These are phyloP conservation scores for Thermophis baileyi DNA, from an alignment of 2,113 vertebrate species.

Conservation along the genomic window DNA sequence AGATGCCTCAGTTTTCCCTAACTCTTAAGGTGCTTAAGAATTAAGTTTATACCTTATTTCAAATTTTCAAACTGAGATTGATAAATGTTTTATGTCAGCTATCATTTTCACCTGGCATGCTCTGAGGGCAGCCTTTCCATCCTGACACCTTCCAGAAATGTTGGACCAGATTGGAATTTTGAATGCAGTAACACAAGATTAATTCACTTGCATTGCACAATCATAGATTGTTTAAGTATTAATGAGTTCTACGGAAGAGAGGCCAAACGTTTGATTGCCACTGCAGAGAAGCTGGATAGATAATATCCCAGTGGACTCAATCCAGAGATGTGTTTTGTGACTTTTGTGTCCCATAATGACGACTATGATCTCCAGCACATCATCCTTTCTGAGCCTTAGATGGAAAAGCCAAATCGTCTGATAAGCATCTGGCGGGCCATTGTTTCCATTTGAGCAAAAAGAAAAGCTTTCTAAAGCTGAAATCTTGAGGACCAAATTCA, in stretches of 20 bases:
- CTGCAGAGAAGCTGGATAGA: neutral
- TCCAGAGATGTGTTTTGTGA: neutral
- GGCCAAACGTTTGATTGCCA: neutral
- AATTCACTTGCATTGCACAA: neutral
- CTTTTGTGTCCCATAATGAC: neutral
- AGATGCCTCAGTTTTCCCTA: neutral
- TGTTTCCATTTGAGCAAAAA: neutral
- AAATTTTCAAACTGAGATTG: neutral
- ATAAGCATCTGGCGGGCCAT: neutral
- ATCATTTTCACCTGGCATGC: neutral
- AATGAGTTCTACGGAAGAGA: neutral
- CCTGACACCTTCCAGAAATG: neutral
- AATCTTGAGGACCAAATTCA: neutral
- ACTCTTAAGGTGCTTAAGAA: neutral
- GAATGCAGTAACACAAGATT: neutral
- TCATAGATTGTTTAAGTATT: neutral
- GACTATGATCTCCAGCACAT: neutral
- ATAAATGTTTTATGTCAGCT: neutral
- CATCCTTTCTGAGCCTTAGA: neutral
- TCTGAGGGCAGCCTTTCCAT: neutral
- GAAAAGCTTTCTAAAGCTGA: neutral
- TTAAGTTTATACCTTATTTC: neutral
- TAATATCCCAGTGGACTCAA: neutral
- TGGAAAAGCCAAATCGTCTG: neutral
- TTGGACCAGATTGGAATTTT: neutral